Base-by-base conservation (phyloP, 2,888 invertebrate species). In the Ommatoiulus sabulosus region DNA sequence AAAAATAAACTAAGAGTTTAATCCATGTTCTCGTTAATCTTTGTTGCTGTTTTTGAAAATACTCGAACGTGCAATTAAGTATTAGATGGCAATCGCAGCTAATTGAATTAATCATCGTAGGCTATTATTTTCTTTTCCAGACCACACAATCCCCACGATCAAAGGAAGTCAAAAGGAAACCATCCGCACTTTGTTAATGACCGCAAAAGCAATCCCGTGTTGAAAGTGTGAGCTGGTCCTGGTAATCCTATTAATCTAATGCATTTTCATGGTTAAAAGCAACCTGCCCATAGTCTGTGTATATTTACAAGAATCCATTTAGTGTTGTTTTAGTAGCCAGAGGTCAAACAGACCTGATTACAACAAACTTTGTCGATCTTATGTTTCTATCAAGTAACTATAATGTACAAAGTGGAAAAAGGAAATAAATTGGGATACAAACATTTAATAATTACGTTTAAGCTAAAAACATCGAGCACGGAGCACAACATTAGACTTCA, bases 121-220 rank as follows among this genome's bases (percentile, higher is more conserved):
- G 80, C 35, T 43, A 80, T 80, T 80, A 80, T 80, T 15, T 80
- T 80, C 80, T 12, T 35, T 43, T 35, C 80, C 80, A 12, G 80
- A 80, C 80, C 80, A 80, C 80, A 80, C 35, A 43, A 35, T 80
- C 80, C 80, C 35, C 80, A 80, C 35, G 80, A 80, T 80, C 80
- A 80, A 80, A 80, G 80, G 80, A 80, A 80, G 80, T 80, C 80
- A 80, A 80, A 80, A 80, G 80, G 80, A 80, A 80, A 80, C 80
- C 80, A 80, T 80, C 80, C 24, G 80, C 80, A 80, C 80, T 80
- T 80, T 80, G 80, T 80, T 80, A 80, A 80, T 80, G 80, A 80
- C 80, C 80, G 80, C 80, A 80, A 80, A 80, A 80, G 80, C 80
- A 80, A 80, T 80, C 80, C 80, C 35, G 80, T 80, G 80, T 80